A percentile compares a stretch with the other conserved stretches of the same genome.
These are phyloP conservation scores for Silurus meridionalis DNA, from an alignment of 2,113 vertebrate genomes.

Conservation along the genomic window DNA sequence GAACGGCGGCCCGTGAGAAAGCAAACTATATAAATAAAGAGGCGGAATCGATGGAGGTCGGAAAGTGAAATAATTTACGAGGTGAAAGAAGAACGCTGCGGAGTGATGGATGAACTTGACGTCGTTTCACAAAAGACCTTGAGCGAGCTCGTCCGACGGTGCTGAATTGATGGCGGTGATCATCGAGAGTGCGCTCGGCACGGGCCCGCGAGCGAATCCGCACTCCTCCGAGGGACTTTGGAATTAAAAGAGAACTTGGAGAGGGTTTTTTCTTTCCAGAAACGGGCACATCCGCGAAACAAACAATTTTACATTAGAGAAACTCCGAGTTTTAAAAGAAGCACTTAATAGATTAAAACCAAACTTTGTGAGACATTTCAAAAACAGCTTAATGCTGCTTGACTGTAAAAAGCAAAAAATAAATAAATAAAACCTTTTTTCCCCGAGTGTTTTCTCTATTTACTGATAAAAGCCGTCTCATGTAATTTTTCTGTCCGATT, in stretches of 20 bases:
- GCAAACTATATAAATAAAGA: conserved; percentile 15
- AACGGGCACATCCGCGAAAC: background rate
- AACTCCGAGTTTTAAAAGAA: background rate
- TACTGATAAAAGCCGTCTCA: background rate
- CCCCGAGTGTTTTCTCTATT: conserved; percentile 14
- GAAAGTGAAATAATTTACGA: conserved; percentile 54
- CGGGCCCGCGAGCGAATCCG: background rate
- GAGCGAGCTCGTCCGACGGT: conserved; percentile 50
- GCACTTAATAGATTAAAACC: background rate
- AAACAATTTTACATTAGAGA: background rate
- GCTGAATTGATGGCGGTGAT: conserved; percentile 52
- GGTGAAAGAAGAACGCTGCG: background rate
- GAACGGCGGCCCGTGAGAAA: conserved; percentile 19
- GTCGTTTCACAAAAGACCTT: conserved; percentile 35
- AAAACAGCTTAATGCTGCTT: background rate
- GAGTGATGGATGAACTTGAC: conserved; percentile 57
- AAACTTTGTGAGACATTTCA: conserved; percentile 7
- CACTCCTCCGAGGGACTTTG: background rate
- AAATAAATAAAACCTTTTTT: background rate
- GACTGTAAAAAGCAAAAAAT: background rate
- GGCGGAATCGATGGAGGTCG: conserved; percentile 35
- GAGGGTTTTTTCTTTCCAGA: background rate
- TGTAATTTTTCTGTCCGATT: background rate
- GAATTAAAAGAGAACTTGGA: background rate
- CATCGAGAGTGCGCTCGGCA: conserved; percentile 45